Evolutionary conservation across 1,140 invertebrate genomes (phyloP).

Genomic region (Onthophagus taurus): DNA sequence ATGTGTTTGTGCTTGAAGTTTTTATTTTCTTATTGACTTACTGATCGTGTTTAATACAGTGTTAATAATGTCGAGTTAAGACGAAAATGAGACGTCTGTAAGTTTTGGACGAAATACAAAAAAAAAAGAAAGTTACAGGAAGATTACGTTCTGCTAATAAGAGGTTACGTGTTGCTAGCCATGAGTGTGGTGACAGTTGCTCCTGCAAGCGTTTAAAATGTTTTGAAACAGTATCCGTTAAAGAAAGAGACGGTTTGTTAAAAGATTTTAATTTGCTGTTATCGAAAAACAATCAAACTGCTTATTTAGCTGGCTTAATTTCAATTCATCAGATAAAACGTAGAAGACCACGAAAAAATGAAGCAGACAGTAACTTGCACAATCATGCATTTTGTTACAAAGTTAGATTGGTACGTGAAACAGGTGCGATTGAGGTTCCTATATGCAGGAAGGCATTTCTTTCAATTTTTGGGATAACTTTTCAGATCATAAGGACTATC

Average conservation of each 20-base stretch:
- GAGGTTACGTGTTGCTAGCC: slow-evolving; percentile 1
- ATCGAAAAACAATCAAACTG: slow-evolving; percentile 9
- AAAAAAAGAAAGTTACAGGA: slow-evolving; percentile 3
- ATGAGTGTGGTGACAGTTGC: no score
- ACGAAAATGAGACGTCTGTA: background rate
- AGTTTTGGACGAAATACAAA: background rate
- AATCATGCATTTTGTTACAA: slow-evolving; percentile 7
- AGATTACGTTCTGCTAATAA: background rate
- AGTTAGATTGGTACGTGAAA: slow-evolving; percentile 9
- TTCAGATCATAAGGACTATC: background rate
- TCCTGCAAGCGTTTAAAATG: slow-evolving; percentile 1
- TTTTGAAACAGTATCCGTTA: slow-evolving; percentile 8
- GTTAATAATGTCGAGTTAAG: background rate
- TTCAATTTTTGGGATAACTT: slow-evolving; percentile 10
- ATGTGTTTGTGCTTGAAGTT: slow-evolving; percentile 1
- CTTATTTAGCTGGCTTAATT: slow-evolving; percentile 8
- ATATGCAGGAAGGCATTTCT: slow-evolving; percentile 2
- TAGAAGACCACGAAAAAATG: slow-evolving; percentile 6
- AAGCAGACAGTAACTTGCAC: slow-evolving; percentile 1
- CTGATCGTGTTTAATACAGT: background rate
- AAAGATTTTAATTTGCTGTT: slow-evolving; percentile 7
- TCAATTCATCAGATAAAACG: background rate
- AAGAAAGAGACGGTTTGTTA: slow-evolving; percentile 8
- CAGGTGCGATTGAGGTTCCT: slow-evolving; percentile 2
- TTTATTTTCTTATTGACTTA: background rate